These are phyloP conservation scores for Diorhabda carinulata DNA, from an alignment of 1,140 invertebrate species.

Conservation along the genomic window DNA sequence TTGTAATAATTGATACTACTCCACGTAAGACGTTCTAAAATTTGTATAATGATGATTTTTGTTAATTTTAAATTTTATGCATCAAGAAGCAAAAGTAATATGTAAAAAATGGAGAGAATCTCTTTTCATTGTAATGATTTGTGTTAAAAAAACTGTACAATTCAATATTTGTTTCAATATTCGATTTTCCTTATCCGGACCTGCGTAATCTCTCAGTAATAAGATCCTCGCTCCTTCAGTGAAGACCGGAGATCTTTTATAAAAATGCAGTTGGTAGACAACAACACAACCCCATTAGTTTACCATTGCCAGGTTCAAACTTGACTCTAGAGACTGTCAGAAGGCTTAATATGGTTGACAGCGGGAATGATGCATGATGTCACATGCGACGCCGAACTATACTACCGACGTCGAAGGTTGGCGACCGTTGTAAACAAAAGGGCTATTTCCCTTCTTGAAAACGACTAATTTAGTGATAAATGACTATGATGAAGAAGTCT, in stretches of 20 bases:
- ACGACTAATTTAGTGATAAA: conserved; percentile 12
- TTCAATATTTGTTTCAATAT: no score
- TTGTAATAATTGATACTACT: no score
- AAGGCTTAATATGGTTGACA: conserved; percentile 30
- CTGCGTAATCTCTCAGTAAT: neutral
- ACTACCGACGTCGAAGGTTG: neutral
- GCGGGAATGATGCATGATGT: conserved; percentile 38
- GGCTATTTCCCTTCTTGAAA: conserved; percentile 16
- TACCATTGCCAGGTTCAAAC: conserved; percentile 38
- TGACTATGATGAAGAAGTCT: neutral
- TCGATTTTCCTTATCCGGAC: neutral
- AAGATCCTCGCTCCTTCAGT: conserved; percentile 12
- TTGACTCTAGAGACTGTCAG: conserved; percentile 35
- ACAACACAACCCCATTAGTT: conserved; percentile 44
- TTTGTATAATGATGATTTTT: no score
- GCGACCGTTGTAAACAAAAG: conserved; percentile 11
- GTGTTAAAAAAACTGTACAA: no score
- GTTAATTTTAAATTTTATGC: no score
- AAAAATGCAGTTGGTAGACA: conserved; percentile 28
- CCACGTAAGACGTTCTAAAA: no score
- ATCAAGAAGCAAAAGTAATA: no score
- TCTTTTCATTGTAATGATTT: no score
- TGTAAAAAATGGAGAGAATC: no score
- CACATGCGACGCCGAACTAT: conserved; percentile 12
- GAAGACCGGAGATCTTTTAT: conserved; percentile 42